These are phyloP conservation scores for Pluvialis apricaria DNA, from an alignment of 2,113 vertebrate species.

Conservation along the genomic window DNA sequence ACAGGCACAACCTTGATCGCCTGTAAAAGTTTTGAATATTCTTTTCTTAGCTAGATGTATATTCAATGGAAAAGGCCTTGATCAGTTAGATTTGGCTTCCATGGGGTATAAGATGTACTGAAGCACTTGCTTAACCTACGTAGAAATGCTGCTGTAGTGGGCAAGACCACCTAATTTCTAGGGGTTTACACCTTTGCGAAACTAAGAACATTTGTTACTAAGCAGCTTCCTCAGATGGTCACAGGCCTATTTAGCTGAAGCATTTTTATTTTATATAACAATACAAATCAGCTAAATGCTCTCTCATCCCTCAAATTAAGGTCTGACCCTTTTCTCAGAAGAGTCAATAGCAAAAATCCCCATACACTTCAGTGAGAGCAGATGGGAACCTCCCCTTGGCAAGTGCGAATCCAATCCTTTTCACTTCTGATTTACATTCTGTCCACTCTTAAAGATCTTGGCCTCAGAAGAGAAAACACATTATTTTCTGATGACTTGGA, in stretches of 20 bases:
- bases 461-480: conserved; percentile 11
- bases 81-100: background rate
- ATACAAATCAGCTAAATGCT: background rate
- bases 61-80: background rate
- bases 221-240: background rate
- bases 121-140: background rate
- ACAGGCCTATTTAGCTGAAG: background rate
- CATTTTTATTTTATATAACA: background rate
- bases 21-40: background rate
- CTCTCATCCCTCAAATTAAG: background rate
- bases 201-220: background rate
- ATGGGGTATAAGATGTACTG: background rate
- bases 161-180: background rate
- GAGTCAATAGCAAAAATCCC: background rate
- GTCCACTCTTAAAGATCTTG: background rate
- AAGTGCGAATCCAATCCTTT: background rate
- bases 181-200: background rate
- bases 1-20: background rate
- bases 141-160: background rate
- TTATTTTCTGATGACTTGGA: background rate
- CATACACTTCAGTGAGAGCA: background rate
- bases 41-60: background rate
- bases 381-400: background rate
- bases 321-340: background rate
- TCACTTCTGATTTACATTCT: conserved; percentile 5